A percentile compares a stretch with the other conserved stretches of the same genome.
Conservation (phyloP, 1,140 invertebrate genomes). For the Leptinotarsa defecta region DNA sequence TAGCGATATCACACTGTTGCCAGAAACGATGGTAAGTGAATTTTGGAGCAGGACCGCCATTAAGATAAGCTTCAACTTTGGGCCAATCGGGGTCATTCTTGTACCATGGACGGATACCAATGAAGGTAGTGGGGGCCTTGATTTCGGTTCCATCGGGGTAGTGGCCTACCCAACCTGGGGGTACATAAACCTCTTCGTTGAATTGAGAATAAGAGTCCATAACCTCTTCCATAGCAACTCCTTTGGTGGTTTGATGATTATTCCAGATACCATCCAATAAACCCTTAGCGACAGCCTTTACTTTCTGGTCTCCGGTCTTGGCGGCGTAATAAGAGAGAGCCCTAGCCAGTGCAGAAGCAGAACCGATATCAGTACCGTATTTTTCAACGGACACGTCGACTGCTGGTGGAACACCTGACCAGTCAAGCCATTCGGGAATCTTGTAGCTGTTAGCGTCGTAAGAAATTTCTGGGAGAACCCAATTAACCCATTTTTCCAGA, state of each 20-base stretch:
- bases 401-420: constrained; percentile 34
- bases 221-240: constrained; percentile 27
- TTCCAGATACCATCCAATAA: constrained; percentile 32
- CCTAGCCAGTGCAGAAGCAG: constrained; percentile 31
- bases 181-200: constrained; percentile 34
- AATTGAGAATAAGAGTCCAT: constrained; percentile 27
- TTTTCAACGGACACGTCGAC: constrained; percentile 26
- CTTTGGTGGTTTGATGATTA: constrained; percentile 23
- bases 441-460: constrained; percentile 26
- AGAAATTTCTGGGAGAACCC: constrained; percentile 30
- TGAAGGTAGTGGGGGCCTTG: constrained; percentile 16
- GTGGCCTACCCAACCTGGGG: constrained; percentile 32
- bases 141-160: constrained; percentile 37
- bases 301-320: constrained; percentile 28
- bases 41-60: constrained; percentile 31
- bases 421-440: constrained; percentile 29
- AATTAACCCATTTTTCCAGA: constrained; percentile 33
- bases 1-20: constrained; percentile 33
- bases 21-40: constrained; percentile 35
- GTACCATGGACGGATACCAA: constrained; percentile 34
- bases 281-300: constrained; percentile 29
- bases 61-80: constrained; percentile 29
- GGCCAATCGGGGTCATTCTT: constrained; percentile 34
- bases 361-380: constrained; percentile 31
- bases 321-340: constrained; percentile 34